Evolutionary conservation across 2,113 vertebrate genomes (phyloP), one percentile per base, ranked within the genome.

Genomic region (rabbit (Oryctolagus cuniculus)): DNA sequence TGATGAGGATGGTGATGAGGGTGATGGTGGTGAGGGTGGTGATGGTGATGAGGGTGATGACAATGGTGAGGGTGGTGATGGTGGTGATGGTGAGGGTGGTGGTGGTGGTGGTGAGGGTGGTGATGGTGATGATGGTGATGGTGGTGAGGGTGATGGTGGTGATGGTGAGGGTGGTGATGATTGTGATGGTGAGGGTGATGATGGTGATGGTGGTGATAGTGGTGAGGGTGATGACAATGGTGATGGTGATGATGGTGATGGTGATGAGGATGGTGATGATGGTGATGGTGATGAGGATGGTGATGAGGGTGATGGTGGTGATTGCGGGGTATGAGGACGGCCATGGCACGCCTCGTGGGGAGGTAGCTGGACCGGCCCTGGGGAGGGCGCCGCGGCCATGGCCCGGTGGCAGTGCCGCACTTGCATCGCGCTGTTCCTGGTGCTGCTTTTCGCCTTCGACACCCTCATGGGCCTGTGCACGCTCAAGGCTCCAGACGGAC

Each of bases 361-460:
- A 92, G 87, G 69, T 93, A 95, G 90, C 91, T 25, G 21, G 34
- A 64, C 78, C 1, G 17, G 24, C 29, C 67, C 38, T 17, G 64
- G 34, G 95, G 98, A 97, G 97, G 61, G 49, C 81, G 77, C 49
- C 58, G 78, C 72, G 63, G 98, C 97, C 27, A 99, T 99, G 99
- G 98, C 98, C 93, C 98, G 99, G 84, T 98, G 99, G 91, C 98
- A 99, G 92, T 98, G 98, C 96, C 99, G 98, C 61, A 99, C 98
- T n/a, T 98, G 98, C 19, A 98, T 99, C 64, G 99, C 99, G 13
- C 98, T 99, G 3, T 99, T 99, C 95, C 98, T 99, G 84, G 99
- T 99, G 95, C 98, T 99, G 49, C 98, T 99, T 36, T 99, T 99
- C 96, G 98, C 99, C 36, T 99, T 99, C 92, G 99, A 99, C 34